Evolutionary conservation across 2,888 invertebrate genomes (phyloP).

Genomic region (Germaria angustata): DNA sequence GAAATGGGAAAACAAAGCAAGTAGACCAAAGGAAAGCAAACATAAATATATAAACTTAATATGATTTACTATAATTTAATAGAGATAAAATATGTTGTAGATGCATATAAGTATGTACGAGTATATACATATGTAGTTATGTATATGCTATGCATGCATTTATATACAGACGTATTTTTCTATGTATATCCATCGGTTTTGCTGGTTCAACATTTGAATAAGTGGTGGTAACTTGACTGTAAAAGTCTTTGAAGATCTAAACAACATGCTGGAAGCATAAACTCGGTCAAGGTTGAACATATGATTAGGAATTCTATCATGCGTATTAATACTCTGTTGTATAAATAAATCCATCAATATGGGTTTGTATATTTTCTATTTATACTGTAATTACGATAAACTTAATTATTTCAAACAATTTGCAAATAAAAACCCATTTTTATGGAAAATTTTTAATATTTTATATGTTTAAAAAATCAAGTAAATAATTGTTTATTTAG

Average conservation of each 20-base stretch:
- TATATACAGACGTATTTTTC: background rate
- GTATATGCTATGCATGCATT: background rate
- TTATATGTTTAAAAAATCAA: no score
- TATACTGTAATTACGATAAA: background rate
- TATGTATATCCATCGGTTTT: background rate
- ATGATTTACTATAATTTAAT: slow-evolving; percentile 55
- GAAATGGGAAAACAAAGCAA: slow-evolving; percentile 51
- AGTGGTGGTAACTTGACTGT: slow-evolving; percentile 4
- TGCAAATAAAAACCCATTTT: background rate
- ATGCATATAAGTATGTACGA: background rate
- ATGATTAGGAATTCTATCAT: background rate
- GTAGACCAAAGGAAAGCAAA: slow-evolving; percentile 13
- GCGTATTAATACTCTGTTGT: background rate
- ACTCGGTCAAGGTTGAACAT: slow-evolving; percentile 24
- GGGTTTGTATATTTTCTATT: background rate
- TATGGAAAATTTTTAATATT: background rate
- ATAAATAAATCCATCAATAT: background rate
- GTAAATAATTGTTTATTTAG: no score
- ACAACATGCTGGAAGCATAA: slow-evolving; percentile 5
- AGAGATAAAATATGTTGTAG: slow-evolving; percentile 9
- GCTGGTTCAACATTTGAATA: background rate
- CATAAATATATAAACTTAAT: slow-evolving; percentile 32
- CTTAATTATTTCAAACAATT: background rate
- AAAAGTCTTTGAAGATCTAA: slow-evolving; percentile 4
- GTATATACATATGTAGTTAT: background rate